Base-by-base conservation (phyloP, 2,888 invertebrate genomes). In the Lamellibrachia columna region DNA sequence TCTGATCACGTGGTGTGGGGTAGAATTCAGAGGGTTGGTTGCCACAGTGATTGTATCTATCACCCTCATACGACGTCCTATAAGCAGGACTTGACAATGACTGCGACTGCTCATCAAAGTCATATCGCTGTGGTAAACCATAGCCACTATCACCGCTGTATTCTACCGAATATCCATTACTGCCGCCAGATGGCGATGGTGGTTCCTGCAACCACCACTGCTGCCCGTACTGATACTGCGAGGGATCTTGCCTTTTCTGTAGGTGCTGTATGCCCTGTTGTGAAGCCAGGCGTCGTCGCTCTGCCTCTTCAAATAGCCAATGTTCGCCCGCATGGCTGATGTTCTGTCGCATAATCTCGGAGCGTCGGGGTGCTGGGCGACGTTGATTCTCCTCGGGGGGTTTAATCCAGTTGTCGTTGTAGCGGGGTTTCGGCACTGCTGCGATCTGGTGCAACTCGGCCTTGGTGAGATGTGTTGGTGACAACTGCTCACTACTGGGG, bases 241-340 rank as follows among this genome's bases (percentile, higher is more conserved):
- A 75, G 90, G 92, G 91, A 92, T 91, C 92, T 92, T 94, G 94
- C 93, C 91, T 28, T 53, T 93, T 93, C 92, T 92, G 92, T 52
- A 53, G 92, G 53, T 93, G 60, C 1, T 93, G 93, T 52, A 53
- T 90, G 55, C 95, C 94, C 40, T 95, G 92, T 52, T 94, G 93
- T 75, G 95, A 95, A 0, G 95, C 95, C 53, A 95, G 92, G 52
- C 98, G 97, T 53, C 98, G 97, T 95, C 98, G 98, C 96, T 99
- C 99, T 0, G 99, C 98, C 96, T 99, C 99, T 98, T 98, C 97
- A 0, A 98, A 98, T n/a, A 99, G 97, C 99, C 99, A 99, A 96
- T 99, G 98, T 95, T 98, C 95, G 60, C 95, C 94, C 15, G 95
- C 93, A 75, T 94, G 92, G 75, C n/a, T 75, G 75, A 94, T 94